Base-by-base conservation (phyloP, 2,888 invertebrate species). In the Prionchulus punctatus region DNA sequence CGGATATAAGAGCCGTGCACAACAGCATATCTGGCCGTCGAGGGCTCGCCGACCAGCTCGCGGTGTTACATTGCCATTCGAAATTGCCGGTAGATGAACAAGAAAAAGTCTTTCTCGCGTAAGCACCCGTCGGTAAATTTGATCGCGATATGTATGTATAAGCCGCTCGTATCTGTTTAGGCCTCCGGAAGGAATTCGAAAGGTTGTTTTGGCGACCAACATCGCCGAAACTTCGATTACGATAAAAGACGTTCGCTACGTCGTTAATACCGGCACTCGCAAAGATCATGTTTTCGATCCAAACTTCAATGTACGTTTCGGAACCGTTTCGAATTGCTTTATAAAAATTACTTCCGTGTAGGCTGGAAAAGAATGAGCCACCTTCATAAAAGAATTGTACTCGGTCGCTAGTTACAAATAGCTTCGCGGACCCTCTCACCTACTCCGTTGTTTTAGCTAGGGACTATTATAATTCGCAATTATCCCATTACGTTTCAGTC, bases 211-310 rank as follows among this genome's bases (percentile, higher is more conserved):
- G 15, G 76, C 83, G 0, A 84, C 84, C 0, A 82, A 84, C 64
- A 79, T 84, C 45, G 78, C 82, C 0, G 80, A 84, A 66, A 83
- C 82, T 0, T 81, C 83, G 1, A 78, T 84, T n/a, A 84, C 84
- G 0, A 79, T 84, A 58, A 78, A 80, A 0, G 84, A 84, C 65
- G 80, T 82, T 0, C 78, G 79, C 1, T 80, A 82, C 63, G 83
- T 84, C 0, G 68, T 84, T 3, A 83, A 84, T 64, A 75, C 78
- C 1, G 82, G 81, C 21, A 50, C 27, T n/a, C 25, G 21, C 21
- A 54, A 54, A 48, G 2, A 3, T 25, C 25, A n/a, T n/a, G 26
- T 56, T n/a, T 26, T 45, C 26, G 55, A 56, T 30, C 42, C 31
- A 56, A n/a, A 56, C 18, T n/a, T n/a, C 28, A 30, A 48, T 7